Conservation (phyloP, 1,140 invertebrate species). For the Acromyrmex echinatior region DNA sequence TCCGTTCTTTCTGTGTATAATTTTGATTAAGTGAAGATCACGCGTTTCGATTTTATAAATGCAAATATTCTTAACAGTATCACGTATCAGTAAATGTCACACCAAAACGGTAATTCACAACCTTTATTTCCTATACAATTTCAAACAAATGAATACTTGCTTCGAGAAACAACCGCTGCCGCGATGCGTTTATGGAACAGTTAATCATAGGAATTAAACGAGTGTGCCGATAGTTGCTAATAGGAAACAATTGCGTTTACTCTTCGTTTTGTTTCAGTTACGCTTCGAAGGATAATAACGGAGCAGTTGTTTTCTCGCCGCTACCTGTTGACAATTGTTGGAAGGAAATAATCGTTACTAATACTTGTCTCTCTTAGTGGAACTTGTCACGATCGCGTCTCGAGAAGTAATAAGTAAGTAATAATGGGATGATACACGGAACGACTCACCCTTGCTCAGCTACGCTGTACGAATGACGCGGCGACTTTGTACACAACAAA, state of each 20-base stretch:
- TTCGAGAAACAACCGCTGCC: background rate
- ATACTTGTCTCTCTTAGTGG: background rate
- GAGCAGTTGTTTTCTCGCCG: background rate
- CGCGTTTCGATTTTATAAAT: background rate
- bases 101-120: background rate
- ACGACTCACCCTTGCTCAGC: background rate
- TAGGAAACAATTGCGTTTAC: slow-evolving; percentile 1
- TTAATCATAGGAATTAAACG: background rate
- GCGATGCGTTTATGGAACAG: background rate
- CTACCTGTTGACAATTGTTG: slow-evolving; percentile 18
- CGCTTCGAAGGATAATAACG: background rate
- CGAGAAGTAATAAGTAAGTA: slow-evolving; percentile 12
- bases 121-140: background rate
- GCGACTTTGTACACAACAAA: background rate
- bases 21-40: no score
- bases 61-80: background rate
- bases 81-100: background rate
- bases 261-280: background rate
- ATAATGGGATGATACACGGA: background rate
- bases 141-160: background rate
- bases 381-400: background rate
- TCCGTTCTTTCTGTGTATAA: no score
- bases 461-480: background rate
- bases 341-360: slow-evolving; percentile 3
- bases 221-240: background rate